Conservation (phyloP, 2,797 vertebrate genomes). For the Lateolabrax maculatus region DNA sequence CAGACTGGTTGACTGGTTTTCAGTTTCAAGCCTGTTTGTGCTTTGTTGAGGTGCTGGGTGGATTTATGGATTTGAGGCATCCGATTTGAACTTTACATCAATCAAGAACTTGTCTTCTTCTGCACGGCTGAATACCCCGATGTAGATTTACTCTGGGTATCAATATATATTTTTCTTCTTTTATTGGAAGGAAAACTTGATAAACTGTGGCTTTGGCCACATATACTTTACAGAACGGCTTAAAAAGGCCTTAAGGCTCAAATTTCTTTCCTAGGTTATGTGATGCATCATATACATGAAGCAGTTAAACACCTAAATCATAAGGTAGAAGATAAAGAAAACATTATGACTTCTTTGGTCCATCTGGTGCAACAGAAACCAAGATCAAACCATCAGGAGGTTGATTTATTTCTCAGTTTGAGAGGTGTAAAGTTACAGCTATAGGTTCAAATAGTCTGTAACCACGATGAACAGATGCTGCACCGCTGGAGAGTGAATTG, state of each 20-base stretch:
- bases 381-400: neutral
- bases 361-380: too few species aligned
- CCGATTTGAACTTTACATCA: constrained; percentile 8
- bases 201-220: neutral
- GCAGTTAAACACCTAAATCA: neutral
- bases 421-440: neutral
- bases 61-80: neutral
- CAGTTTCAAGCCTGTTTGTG: constrained; percentile 6
- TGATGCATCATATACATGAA: neutral
- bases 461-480: neutral
- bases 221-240: neutral
- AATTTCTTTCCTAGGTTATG: too few species aligned
- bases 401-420: neutral
- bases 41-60: neutral
- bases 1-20: neutral
- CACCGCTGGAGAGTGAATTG: neutral
- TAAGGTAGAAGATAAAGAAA: neutral
- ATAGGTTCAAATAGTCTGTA: neutral
- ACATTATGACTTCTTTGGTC: too few species aligned
- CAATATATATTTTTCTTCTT: neutral
- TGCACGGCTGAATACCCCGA: neutral
- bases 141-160: neutral
- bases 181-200: neutral
- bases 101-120: too few species aligned
- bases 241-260: neutral